These are phyloP conservation scores for Heterotis niloticus DNA, from an alignment of 2,113 vertebrate species.

Conservation along the genomic window DNA sequence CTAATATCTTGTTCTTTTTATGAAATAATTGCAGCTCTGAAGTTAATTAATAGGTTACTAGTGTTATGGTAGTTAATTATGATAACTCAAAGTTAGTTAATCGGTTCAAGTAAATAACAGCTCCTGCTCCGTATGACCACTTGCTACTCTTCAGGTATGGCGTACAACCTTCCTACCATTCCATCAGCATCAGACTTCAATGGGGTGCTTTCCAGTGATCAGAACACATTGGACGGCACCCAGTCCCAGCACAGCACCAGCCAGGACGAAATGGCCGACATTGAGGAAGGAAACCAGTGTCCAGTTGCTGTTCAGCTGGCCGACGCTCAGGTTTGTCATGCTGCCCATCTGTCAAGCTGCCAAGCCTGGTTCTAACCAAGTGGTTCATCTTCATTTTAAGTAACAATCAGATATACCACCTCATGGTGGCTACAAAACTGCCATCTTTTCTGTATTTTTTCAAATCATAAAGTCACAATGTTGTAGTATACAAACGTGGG, in stretches of 20 bases:
- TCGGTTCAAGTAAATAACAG: not conserved
- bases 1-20: too few relatives aligned
- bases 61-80: too few relatives aligned
- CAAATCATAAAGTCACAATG: not conserved
- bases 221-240: slow-evolving; percentile 92
- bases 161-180: slow-evolving; percentile 88
- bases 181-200: slow-evolving; percentile 96
- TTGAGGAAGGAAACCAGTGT: slow-evolving; percentile 87
- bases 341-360: not conserved
- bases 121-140: not conserved
- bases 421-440: not conserved
- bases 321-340: slow-evolving; percentile 82
- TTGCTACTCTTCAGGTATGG: slow-evolving; percentile 63
- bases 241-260: slow-evolving; percentile 95
- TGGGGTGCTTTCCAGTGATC: slow-evolving; percentile 89
- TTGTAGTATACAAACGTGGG: not conserved
- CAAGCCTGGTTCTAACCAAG: too few relatives aligned
- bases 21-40: not conserved
- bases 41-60: not conserved
- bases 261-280: slow-evolving; percentile 86
- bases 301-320: slow-evolving; percentile 93
- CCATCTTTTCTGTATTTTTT: not conserved
- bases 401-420: too few relatives aligned
- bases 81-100: too few relatives aligned
- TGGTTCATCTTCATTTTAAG: too few relatives aligned